Evolutionary conservation across 2,888 invertebrate genomes (phyloP).

Genomic region (Nebria salina): DNA sequence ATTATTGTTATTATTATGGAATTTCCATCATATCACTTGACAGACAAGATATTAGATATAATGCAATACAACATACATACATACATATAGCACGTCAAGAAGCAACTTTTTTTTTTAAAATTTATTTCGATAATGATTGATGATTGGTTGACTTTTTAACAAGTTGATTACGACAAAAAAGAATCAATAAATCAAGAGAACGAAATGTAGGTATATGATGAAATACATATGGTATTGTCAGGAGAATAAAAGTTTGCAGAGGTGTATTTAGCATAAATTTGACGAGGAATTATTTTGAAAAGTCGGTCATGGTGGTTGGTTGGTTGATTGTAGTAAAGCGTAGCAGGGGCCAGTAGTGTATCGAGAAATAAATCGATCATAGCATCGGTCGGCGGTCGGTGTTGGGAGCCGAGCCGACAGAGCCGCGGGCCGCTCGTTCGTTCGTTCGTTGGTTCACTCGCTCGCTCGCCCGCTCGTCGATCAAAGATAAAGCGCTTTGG

Average conservation of each 20-base stretch:
- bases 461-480: neutral
- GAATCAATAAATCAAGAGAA: neutral
- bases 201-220: too few species aligned
- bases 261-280: too few species aligned
- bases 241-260: too few species aligned
- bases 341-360: neutral
- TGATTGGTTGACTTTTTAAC: neutral
- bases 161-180: neutral
- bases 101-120: neutral
- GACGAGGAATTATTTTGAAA: too few species aligned
- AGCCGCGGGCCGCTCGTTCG: slow-evolving; percentile 23
- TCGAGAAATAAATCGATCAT: slow-evolving; percentile 33
- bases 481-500: neutral
- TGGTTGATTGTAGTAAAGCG: neutral
- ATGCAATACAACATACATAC: neutral
- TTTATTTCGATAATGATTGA: neutral
- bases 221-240: too few species aligned
- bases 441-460: too few species aligned
- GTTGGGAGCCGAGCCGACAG: slow-evolving; percentile 2
- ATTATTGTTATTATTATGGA: neutral
- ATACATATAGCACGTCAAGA: neutral
- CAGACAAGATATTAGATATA: too few species aligned
- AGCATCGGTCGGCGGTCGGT: neutral
- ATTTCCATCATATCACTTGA: too few species aligned
- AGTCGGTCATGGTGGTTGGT: neutral